Conservation (phyloP, 2,888 invertebrate species). For the Ochlodes sylvanus region DNA sequence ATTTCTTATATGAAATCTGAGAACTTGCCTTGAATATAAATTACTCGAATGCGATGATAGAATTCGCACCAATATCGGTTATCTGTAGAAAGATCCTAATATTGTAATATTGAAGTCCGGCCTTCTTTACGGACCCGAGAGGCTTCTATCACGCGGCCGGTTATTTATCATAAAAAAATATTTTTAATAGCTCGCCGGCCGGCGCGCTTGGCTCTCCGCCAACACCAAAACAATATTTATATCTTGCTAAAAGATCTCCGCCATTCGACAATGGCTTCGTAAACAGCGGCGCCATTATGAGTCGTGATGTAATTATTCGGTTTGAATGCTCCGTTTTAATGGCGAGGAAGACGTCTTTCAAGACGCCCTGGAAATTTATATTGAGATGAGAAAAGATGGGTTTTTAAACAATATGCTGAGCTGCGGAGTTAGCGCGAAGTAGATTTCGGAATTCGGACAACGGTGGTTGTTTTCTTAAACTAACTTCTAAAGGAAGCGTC, state of each 20-base stretch:
- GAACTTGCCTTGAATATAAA: neutral
- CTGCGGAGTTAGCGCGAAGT: neutral
- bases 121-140: neutral
- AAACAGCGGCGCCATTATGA: constrained; percentile 35
- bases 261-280: constrained; percentile 34
- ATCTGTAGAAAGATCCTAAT: neutral
- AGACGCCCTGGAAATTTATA: constrained; percentile 22
- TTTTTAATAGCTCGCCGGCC: constrained; percentile 19
- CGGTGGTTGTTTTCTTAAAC: neutral
- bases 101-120: neutral
- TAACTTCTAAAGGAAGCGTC: neutral
- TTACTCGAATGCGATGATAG: neutral
- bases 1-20: too few species aligned
- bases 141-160: neutral
- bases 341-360: constrained; percentile 25
- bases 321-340: constrained; percentile 33
- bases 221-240: constrained; percentile 37
- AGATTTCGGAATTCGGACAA: neutral
- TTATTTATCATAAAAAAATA: constrained; percentile 23
- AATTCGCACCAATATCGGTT: neutral
- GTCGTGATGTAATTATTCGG: constrained; percentile 36
- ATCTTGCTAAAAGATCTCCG: constrained; percentile 34
- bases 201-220: constrained; percentile 21
- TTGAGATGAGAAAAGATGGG: constrained; percentile 21
- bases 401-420: constrained; percentile 26